Evolutionary conservation across 2,888 invertebrate genomes (phyloP).

Genomic region (Slavum lentiscoides): DNA sequence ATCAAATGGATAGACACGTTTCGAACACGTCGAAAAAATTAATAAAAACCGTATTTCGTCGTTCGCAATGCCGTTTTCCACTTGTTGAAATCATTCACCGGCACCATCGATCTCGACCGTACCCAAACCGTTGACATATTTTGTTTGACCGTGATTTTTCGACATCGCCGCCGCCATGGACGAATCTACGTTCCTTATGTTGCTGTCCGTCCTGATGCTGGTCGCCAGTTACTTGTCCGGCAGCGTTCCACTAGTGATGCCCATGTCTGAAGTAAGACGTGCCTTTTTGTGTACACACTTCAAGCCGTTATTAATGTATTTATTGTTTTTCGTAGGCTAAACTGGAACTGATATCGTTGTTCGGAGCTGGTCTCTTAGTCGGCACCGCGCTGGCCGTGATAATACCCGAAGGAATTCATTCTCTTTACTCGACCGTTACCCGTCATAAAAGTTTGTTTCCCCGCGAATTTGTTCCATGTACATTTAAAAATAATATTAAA

Average conservation of each 20-base stretch:
- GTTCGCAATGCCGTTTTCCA: neutral
- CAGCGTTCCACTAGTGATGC: slow-evolving; percentile 90
- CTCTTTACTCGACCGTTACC: slow-evolving; percentile 64
- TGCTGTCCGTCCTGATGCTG: slow-evolving; percentile 89
- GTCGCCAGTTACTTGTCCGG: slow-evolving; percentile 95
- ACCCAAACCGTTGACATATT: neutral
- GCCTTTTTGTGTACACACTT: neutral
- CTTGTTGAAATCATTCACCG: neutral
- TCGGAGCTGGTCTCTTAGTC: slow-evolving; percentile 95
- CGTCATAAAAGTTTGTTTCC: slow-evolving; percentile 43
- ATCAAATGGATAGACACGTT: slow-evolving; percentile 15
- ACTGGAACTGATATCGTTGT: slow-evolving; percentile 87
- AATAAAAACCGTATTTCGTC: neutral
- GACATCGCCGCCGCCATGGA: slow-evolving; percentile 67
- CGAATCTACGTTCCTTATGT: slow-evolving; percentile 78
- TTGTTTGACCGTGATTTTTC: neutral
- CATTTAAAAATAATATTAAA: neutral
- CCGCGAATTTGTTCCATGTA: slow-evolving; percentile 3
- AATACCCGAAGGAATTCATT: slow-evolving; percentile 96
- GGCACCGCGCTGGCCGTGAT: slow-evolving; percentile 97
- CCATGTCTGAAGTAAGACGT: slow-evolving; percentile 84
- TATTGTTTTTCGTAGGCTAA: slow-evolving; percentile 73
- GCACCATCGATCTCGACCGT: neutral
- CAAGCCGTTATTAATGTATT: slow-evolving; percentile 50
- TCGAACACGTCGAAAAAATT: neutral